These are phyloP conservation scores for Geopemphigus sp. DNA, from an alignment of 1,140 invertebrate genomes.

Conservation along the genomic window DNA sequence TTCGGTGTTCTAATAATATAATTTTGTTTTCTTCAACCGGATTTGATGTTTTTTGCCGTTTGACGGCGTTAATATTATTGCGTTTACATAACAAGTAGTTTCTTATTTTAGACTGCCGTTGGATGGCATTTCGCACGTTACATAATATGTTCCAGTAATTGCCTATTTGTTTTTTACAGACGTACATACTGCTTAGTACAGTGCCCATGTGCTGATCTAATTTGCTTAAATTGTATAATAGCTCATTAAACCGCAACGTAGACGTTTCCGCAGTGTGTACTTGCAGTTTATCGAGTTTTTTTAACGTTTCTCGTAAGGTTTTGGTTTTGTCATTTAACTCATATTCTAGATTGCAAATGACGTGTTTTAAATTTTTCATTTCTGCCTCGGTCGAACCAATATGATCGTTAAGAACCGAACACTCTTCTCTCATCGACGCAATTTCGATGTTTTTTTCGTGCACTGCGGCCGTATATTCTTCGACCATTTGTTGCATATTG, in stretches of 20 bases:
- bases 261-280: no score
- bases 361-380: neutral
- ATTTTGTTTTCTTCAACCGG: neutral
- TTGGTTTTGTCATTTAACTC: neutral
- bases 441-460: neutral
- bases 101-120: neutral
- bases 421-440: neutral
- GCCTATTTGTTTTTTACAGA: no score
- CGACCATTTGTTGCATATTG: neutral
- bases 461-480: neutral
- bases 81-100: neutral
- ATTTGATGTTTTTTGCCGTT: neutral
- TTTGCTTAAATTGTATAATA: neutral
- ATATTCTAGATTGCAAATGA: neutral
- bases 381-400: neutral
- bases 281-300: no score
- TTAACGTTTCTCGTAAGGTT: neutral
- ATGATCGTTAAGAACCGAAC: neutral
- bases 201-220: neutral
- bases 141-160: neutral
- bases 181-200: no score
- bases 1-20: neutral
- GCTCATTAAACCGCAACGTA: neutral
- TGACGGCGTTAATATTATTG: neutral
- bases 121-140: neutral